Conservation (phyloP, 1,140 invertebrate genomes). For the Daktulosphaira vitifoliae region DNA sequence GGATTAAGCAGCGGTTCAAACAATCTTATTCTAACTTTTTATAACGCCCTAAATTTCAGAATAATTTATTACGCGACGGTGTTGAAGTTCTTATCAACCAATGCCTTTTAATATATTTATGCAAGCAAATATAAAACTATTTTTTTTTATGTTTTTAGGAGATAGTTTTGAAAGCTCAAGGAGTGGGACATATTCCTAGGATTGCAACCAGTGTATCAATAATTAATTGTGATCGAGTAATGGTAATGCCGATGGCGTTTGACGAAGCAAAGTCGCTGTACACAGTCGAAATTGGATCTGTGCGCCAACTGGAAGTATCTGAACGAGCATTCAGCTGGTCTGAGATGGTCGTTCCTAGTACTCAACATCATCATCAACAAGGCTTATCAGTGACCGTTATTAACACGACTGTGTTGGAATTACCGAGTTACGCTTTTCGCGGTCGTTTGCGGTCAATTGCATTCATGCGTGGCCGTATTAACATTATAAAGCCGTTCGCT, state of each 20-base stretch:
- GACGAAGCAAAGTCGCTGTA: conserved; percentile 43
- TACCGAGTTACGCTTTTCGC: conserved; percentile 56
- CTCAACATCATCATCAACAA: conserved; percentile 39
- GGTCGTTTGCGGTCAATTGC: conserved; percentile 54
- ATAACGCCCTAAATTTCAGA: not conserved
- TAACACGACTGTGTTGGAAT: conserved; percentile 48
- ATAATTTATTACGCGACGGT: conserved; percentile 7
- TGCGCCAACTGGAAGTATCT: conserved; percentile 46
- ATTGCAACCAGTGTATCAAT: conserved; percentile 31
- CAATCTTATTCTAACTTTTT: not conserved
- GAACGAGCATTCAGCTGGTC: conserved; percentile 38
- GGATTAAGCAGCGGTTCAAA: not conserved
- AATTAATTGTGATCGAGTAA: conserved; percentile 36
- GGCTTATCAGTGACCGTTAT: conserved; percentile 42
- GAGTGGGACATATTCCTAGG: conserved; percentile 4
- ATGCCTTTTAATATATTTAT: too few relatives aligned
- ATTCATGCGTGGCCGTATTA: conserved; percentile 53
- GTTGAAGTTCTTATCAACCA: too few relatives aligned
- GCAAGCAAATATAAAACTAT: not conserved
- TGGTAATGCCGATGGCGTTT: conserved; percentile 29
- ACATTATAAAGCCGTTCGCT: conserved; percentile 57
- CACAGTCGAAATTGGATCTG: conserved; percentile 46
- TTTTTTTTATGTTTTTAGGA: conserved; percentile 4
- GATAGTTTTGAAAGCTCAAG: conserved; percentile 19
- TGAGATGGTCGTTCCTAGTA: conserved; percentile 38